Evolutionary conservation across 2,888 invertebrate species (phyloP).

Genomic region (Thymelicus acteon): DNA sequence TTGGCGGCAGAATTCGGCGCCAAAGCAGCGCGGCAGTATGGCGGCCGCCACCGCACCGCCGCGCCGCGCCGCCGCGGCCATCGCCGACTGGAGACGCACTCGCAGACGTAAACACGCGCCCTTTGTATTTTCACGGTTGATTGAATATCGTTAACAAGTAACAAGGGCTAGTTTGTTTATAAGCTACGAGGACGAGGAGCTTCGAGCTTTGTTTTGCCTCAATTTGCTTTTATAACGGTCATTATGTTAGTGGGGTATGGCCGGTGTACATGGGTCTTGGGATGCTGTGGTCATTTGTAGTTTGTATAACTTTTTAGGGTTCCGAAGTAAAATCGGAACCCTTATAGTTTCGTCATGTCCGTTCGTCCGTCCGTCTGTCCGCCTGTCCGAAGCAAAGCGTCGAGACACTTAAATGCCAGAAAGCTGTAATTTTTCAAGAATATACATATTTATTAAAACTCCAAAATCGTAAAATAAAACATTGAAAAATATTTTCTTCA

Average conservation of each 20-base stretch:
- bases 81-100: not conserved
- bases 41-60: conserved; percentile 44
- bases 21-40: conserved; percentile 56
- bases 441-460: no score
- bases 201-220: not conserved
- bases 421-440: no score
- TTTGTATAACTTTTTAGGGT: not conserved
- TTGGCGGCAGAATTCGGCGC: conserved; percentile 73
- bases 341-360: no score
- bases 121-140: conserved; percentile 48
- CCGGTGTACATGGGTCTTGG: not conserved
- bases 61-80: not conserved
- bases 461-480: no score
- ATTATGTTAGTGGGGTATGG: not conserved
- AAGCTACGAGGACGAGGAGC: not conserved
- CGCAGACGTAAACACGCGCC: conserved; percentile 47
- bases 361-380: no score
- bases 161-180: conserved; percentile 33
- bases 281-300: not conserved
- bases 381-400: no score
- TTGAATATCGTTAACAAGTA: conserved; percentile 45
- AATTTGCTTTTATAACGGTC: not conserved
- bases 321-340: no score
- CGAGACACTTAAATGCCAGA: no score
- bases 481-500: no score